Evolutionary conservation across 2,888 invertebrate species (phyloP), one percentile per base, ranked within the genome.

Genomic region (Spodoptera exigua): DNA sequence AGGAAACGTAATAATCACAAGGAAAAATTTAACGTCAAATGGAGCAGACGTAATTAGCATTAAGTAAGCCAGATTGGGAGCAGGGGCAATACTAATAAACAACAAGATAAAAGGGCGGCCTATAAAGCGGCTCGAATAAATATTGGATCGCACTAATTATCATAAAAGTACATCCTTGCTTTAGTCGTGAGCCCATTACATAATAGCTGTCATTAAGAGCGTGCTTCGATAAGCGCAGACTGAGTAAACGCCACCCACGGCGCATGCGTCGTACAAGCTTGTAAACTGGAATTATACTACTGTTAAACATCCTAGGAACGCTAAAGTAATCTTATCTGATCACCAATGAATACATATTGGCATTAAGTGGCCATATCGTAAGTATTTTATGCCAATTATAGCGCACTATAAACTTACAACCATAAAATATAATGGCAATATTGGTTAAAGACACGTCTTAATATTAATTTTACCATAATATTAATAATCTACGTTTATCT

Each of bases 131-230:
- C 85, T 83, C 83, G 83, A 87, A 90, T 90, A 91, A 92, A 92
- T 92, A 92, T 89, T 89, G 87, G 85, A 89, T 86, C 86, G 84
- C 81, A 88, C 90, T 92, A 91, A 92, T 92, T 92, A 93, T 89
- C 91, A 90, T 92, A 91, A 92, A 89, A 89, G 88, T 89, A 87
- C 86, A 87, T 89, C 84, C 85, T 86, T 84, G 79, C 80, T 81
- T 82, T 81, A 82, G 83, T 85, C 84, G 85, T 82, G 87, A 83
- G 84, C 84, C 88, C 86, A 89, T 91, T 92, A 91, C 91, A 88
- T 82, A 92, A 91, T 89, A 89, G 89, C 90, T 88, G 89, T 90
- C 91, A 90, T 92, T 91, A 91, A 85, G 83, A 81, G 80, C 82
- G 76, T 81, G 79, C 79, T 73, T 76, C 77, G 88, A 86, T 89